Evolutionary conservation across 2,797 vertebrate genomes (phyloP), one percentile per base, ranked within the genome.

Genomic region (Cryptoblepharus egeriae): DNA sequence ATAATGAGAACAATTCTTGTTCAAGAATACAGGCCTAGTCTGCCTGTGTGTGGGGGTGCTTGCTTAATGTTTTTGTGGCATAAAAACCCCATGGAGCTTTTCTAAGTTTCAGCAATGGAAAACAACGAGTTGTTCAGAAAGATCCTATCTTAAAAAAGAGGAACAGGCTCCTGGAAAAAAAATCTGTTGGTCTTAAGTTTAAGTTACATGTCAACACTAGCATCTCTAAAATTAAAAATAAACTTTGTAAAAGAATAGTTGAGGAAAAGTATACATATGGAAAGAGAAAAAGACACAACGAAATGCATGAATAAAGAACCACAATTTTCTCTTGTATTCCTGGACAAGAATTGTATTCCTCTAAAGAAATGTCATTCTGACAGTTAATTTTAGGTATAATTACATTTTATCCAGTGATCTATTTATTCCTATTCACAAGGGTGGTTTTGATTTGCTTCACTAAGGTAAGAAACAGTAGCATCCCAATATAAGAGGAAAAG

Each of bases 181-280:
- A 5, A 24, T 15, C 20, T 9, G 24, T 12, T 39, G 15, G 5
- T 9, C 28, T 60, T 8, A 1, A 61, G 37, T 30, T 75, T 60
- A 28, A 1, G 10, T 68, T 86, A 71, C 61, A 61, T 87, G 85
- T 39, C 30, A 89, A 87, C 87, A 16, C 69, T 73, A 60, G 52
- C 6, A 80, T 42, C 67, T 90, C 65, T 20, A 64, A 90, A 77
- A 87, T 64, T 86, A 63, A 28, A 91, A 83, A 70, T 80, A 80
- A 79, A 84, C 10, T 16, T 2, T 86, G 30, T 5, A 72, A 89
- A 87, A 78, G 1, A 86, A 80, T 82, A 86, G 80, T 83, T 84
- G 83, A 87, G 83, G 87, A 91, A 81, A 82, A 73, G 82, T 65
- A 35, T 12, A 63, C 75, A 82, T 89, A 75, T 2, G 69, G 86